Evolutionary conservation across 2,797 vertebrate species (phyloP), one percentile per base, ranked within the genome.

Genomic region (Steatocranus sp.): DNA sequence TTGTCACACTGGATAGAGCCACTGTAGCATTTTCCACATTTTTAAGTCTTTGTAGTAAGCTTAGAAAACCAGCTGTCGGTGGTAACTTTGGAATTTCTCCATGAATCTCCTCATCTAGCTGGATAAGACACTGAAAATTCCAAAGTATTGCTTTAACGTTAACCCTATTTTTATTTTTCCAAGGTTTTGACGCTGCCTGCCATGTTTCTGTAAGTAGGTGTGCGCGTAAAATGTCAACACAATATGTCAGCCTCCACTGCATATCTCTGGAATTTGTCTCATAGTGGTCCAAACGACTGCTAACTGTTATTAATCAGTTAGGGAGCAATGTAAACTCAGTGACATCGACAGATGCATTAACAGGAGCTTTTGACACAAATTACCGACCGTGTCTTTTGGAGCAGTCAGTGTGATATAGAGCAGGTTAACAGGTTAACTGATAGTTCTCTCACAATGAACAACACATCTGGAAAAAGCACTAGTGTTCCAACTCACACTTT

Each of bases 401-500:
- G 34, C 74, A 77, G 87, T 75, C 76, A 82, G 68, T 49, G 75
- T 87, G 89, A 90, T 89, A 11, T 12, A 89, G 63, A 73, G 56
- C 15, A 81, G 82, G 83, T 91, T 83, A 88, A 82, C 77, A 78
- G 91, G 86, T 88, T 86, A 90, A 75, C 86, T 88, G 86, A 86
- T 88, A 88, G 32, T 61, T 87, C 58, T 61, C 17, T 43, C 74
- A 87, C 81, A 77, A 56, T 27, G 7, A 87, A 38, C 5, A 58
- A 53, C 14, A 78, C 86, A 87, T 89, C 82, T 88, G 86, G 78
- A 80, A 82, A 56, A 75, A 74, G 9, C 82, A 80, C 81, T 61
- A 48, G 10, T 63, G 81, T 75, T 63, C 82, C 81, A 83, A 68
- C 58, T 84, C 49, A 61, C 48, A 83, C 83, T 83, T 83, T 82